Evolutionary conservation across 2,113 vertebrate genomes (phyloP).

Genomic region (Megaceryle maxima): DNA sequence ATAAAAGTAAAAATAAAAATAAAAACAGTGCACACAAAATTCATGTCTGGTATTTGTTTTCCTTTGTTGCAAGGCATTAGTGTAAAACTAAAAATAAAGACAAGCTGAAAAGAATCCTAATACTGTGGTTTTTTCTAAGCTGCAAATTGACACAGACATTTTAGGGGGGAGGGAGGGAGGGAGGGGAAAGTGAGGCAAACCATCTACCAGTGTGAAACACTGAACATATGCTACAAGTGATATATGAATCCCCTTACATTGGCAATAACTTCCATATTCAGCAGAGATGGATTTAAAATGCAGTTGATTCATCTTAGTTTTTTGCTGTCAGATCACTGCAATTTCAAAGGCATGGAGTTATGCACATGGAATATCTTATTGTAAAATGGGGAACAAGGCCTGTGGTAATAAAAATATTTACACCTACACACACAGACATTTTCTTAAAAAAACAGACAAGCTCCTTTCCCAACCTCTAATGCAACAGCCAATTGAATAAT

Average conservation of each 20-base stretch:
- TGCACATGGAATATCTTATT: neutral
- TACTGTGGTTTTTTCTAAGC: constrained; percentile 17
- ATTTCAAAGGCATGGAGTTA: neutral
- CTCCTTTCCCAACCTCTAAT: accelerated
- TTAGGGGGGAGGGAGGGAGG: neutral
- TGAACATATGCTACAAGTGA: neutral
- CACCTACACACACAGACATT: neutral
- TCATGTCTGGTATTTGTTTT: neutral
- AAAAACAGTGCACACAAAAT: neutral
- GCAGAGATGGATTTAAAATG: neutral
- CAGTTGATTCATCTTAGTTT: neutral
- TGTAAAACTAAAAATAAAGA: constrained; percentile 51
- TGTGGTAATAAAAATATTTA: neutral
- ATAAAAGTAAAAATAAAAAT: too few species aligned
- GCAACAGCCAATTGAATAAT: neutral
- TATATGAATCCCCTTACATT: neutral
- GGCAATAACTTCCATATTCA: neutral
- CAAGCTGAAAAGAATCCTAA: constrained; percentile 25
- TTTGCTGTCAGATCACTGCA: neutral
- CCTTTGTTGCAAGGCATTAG: neutral
- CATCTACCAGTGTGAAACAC: neutral
- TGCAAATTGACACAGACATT: constrained; percentile 10
- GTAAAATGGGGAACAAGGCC: neutral
- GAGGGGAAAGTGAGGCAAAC: neutral
- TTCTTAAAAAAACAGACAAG: neutral